Conservation (phyloP, 2,888 invertebrate genomes). For the Erebia ligea region DNA sequence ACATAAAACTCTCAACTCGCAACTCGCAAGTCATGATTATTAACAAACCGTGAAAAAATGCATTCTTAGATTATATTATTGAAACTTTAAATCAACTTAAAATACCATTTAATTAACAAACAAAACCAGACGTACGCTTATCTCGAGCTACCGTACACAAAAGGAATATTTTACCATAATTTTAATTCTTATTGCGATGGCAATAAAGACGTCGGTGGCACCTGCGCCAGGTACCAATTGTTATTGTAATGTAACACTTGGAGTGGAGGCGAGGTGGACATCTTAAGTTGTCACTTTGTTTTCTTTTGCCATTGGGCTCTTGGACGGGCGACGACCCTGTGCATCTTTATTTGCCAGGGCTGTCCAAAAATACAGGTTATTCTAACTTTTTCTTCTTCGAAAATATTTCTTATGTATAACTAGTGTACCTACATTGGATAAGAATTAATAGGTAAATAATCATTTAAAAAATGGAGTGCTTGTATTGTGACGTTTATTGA, state of each 20-base stretch:
- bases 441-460: too few relatives aligned
- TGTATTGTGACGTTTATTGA: too few relatives aligned
- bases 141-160: conserved; percentile 27
- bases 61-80: conserved; percentile 23
- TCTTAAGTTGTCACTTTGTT: conserved; percentile 78
- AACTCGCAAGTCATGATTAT: conserved; percentile 39
- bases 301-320: conserved; percentile 74
- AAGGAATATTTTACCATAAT: conserved; percentile 35
- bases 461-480: too few relatives aligned
- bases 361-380: conserved; percentile 44
- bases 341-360: conserved; percentile 56
- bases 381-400: too few relatives aligned
- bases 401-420: too few relatives aligned
- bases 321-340: conserved; percentile 68
- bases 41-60: conserved; percentile 28
- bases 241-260: conserved; percentile 76
- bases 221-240: conserved; percentile 50
- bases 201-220: conserved; percentile 46
- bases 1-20: too few relatives aligned
- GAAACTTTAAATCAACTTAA: conserved; percentile 34
- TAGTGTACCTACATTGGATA: too few relatives aligned
- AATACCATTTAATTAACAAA: conserved; percentile 66
- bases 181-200: conserved; percentile 49
- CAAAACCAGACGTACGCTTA: conserved; percentile 46
- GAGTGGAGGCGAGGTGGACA: conserved; percentile 63